Evolutionary conservation across 2,797 vertebrate genomes (phyloP), one percentile per base, ranked within the genome.

Genomic region (Arrhamphus sclerolepis): DNA sequence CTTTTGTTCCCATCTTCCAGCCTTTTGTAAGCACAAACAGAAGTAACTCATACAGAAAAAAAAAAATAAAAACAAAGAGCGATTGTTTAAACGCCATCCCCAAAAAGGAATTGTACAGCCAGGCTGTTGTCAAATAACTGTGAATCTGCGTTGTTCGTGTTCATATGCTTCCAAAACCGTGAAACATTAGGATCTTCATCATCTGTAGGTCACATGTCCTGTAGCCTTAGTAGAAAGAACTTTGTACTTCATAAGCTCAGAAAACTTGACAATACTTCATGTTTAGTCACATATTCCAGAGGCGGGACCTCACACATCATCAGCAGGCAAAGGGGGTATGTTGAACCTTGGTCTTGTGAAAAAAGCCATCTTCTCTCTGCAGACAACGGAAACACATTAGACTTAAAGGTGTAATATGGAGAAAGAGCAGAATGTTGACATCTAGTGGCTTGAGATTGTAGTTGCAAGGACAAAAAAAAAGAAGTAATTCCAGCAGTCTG

Each of bases 311-410:
- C 93, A 99, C 87, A 99, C 97, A 4, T 99, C 97, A 22, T 99
- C 97, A 31, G 96, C 97, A 60, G 97, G 97, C 84, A 99, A 90
- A 91, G 96, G 93, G 92, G 95, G 96, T 93, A 98, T 94, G 92
- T 96, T 96, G 88, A 97, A 95, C 92, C 97, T 95, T 92, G 97
- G 95, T 94, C 96, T 95, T 56, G 97, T 99, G 82, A 99, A 99
- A 90, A 99, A 99, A 66, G 97, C 96, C 89, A 99, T 99, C 93
- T 99, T 99, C 95, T 98, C 97, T 94, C 97, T 99, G 92, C 62
- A 44, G 60, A 29, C 5, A 42, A 62, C 88, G 1, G 72, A 44
- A 16, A 31, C 10, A 11, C 29, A 7, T n/a, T n/a, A n/a, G n/a
- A n/a, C n/a, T n/a, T n/a, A n/a, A n/a, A n/a, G n/a, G n/a, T n/a